Evolutionary conservation across 2,113 vertebrate species (phyloP).

Genomic region (Suncus etruscus): DNA sequence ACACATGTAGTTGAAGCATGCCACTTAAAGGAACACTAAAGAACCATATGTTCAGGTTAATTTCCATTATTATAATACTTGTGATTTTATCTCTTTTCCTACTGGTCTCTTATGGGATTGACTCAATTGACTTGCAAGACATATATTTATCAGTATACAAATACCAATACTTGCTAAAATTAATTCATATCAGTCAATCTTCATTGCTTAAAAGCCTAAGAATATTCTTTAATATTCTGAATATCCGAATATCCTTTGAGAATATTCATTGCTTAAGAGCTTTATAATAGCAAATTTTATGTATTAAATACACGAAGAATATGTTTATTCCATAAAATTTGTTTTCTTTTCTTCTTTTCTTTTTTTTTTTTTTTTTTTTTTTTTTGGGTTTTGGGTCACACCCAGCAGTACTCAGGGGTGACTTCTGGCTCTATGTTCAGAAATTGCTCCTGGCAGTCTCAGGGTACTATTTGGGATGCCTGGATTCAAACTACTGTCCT

Average conservation of each 20-base stretch:
- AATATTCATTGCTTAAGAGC: constrained; percentile 35
- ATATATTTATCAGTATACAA: constrained; percentile 35
- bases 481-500: too few relatives aligned
- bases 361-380: too few relatives aligned
- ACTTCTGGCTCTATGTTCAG: too few relatives aligned
- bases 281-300: constrained; percentile 35
- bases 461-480: too few relatives aligned
- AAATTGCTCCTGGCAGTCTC: too few relatives aligned
- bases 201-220: constrained; percentile 33
- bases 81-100: neutral
- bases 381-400: too few relatives aligned
- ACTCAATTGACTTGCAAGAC: constrained; percentile 30
- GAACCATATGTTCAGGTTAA: neutral
- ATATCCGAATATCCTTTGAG: too few relatives aligned
- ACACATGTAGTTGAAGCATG: neutral
- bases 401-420: too few relatives aligned
- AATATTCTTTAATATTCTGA: neutral
- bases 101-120: neutral
- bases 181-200: constrained; percentile 34
- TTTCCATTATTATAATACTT: neutral
- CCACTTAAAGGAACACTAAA: constrained; percentile 35
- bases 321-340: constrained; percentile 66
- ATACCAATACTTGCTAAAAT: neutral
- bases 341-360: constrained; percentile 58
- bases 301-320: constrained; percentile 58